These are phyloP conservation scores for Meteorus colon DNA, from an alignment of 2,888 invertebrate genomes.

Conservation along the genomic window DNA sequence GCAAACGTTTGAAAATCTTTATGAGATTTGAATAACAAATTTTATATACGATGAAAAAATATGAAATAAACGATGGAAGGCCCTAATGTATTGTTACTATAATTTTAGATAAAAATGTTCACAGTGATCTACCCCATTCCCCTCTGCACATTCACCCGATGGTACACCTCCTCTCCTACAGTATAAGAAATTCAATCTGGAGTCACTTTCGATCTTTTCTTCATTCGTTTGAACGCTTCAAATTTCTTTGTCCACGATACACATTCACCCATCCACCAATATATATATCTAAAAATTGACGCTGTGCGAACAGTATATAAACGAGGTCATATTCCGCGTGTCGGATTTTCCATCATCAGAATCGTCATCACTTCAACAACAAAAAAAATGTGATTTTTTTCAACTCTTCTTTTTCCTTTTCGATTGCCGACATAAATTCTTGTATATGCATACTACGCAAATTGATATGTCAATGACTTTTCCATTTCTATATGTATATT, in stretches of 20 bases:
- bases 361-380: constrained; percentile 4
- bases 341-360: constrained; percentile 35
- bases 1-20: background rate
- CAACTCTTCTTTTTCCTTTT: background rate
- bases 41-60: too few species aligned
- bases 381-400: background rate
- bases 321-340: constrained; percentile 34
- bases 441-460: background rate
- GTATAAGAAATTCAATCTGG: constrained; percentile 21
- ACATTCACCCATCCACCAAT: constrained; percentile 29
- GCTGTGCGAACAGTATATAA: constrained; percentile 27
- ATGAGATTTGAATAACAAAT: too few species aligned
- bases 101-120: too few species aligned
- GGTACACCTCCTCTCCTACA: background rate
- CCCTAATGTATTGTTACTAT: too few species aligned
- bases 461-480: constrained; percentile 6
- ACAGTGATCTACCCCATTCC: too few species aligned
- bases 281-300: constrained; percentile 22
- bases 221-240: constrained; percentile 50
- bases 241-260: constrained; percentile 51
- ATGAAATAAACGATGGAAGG: too few species aligned
- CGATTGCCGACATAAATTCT: background rate
- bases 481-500: background rate
- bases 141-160: background rate
- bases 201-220: constrained; percentile 35